These are phyloP conservation scores for Micrasema longulum DNA, from an alignment of 1,140 invertebrate species.

Conservation along the genomic window DNA sequence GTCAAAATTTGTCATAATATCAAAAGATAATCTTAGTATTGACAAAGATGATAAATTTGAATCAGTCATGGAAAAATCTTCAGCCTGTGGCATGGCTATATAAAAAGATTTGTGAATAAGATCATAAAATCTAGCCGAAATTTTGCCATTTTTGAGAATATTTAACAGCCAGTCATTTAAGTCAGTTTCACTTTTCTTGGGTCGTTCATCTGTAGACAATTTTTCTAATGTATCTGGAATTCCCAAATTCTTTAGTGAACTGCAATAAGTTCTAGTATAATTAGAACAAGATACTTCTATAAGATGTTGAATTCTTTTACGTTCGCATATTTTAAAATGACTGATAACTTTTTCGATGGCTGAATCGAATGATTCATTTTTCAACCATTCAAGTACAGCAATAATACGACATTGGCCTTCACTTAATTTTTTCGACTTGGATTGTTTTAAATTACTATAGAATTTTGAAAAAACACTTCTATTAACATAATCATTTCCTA, in stretches of 20 bases:
- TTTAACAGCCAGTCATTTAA: slow-evolving; percentile 38
- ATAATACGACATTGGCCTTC: slow-evolving; percentile 75
- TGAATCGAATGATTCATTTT: slow-evolving; percentile 74
- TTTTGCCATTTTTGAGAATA: slow-evolving; percentile 47
- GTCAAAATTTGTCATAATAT: slow-evolving; percentile 68
- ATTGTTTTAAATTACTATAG: slow-evolving; percentile 74
- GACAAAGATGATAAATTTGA: slow-evolving; percentile 72
- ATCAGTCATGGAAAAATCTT: slow-evolving; percentile 72
- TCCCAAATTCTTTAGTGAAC: slow-evolving; percentile 70
- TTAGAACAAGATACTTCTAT: slow-evolving; percentile 74
- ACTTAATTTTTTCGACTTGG: slow-evolving; percentile 69
- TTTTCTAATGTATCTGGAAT: slow-evolving; percentile 1
- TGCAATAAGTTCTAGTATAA: slow-evolving; percentile 70
- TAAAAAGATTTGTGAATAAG: slow-evolving; percentile 61
- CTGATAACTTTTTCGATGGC: slow-evolving; percentile 76
- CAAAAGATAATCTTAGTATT: slow-evolving; percentile 76
- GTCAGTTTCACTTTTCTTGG: slow-evolving; percentile 3
- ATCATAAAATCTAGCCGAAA: slow-evolving; percentile 54
- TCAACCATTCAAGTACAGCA: slow-evolving; percentile 79
- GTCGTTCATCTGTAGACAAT: not conserved
- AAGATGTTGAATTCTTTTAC: slow-evolving; percentile 66
- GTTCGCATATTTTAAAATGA: slow-evolving; percentile 68
- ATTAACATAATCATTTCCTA: slow-evolving; percentile 91
- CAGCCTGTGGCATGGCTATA: slow-evolving; percentile 79
- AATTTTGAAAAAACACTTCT: slow-evolving; percentile 76